Conservation (phyloP, 2,113 vertebrate genomes). For the Aramus guarauna region DNA sequence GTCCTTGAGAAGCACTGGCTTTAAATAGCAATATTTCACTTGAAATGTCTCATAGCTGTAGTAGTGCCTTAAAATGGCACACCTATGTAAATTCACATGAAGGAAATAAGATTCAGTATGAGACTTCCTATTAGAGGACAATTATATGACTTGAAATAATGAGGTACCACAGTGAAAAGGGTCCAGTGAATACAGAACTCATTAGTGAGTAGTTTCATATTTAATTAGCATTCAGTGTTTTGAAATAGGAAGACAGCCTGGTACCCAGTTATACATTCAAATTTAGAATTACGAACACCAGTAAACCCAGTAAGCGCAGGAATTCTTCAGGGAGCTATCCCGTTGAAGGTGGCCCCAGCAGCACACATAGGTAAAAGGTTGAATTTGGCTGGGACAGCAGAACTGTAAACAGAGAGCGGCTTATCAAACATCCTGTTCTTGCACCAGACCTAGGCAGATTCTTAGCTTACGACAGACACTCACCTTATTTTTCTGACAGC, state of each 20-base stretch:
- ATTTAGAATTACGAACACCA: not conserved
- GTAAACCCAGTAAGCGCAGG: not conserved
- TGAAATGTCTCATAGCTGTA: not conserved
- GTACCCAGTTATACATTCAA: not conserved
- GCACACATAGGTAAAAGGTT: not conserved
- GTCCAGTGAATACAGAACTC: not conserved
- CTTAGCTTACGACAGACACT: not conserved
- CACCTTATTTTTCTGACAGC: not conserved
- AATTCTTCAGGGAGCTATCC: not conserved
- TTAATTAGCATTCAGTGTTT: not conserved
- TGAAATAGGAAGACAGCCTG: not conserved
- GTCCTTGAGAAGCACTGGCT: not conserved
- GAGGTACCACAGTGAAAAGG: not conserved
- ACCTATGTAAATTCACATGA: not conserved
- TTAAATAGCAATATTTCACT: not conserved
- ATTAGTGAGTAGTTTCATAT: not conserved
- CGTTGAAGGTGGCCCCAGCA: not conserved
- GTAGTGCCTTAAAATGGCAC: not conserved
- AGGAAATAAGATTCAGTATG: not conserved
- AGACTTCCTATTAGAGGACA: conserved; percentile 14
- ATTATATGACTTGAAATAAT: conserved; percentile 22
- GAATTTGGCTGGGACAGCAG: not conserved
- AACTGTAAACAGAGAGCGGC: not conserved
- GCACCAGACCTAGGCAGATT: not conserved
- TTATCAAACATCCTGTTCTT: not conserved